Conservation (phyloP, 2,888 invertebrate genomes). For the Drosophila mimica region DNA sequence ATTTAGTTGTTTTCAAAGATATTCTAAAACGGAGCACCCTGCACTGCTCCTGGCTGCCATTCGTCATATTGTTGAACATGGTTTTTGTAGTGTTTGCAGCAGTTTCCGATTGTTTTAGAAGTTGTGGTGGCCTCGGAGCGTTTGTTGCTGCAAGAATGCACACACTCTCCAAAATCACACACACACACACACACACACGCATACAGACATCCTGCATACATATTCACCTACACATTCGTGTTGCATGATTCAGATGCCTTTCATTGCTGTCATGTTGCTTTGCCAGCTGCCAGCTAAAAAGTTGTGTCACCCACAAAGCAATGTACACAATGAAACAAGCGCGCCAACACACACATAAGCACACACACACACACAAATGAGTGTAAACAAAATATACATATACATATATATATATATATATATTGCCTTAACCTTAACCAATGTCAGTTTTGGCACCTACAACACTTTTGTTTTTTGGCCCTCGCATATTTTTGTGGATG, state of each 20-base stretch:
- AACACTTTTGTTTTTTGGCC: constrained; percentile 46
- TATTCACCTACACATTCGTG: constrained; percentile 5
- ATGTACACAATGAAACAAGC: constrained; percentile 35
- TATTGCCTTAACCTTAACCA: constrained; percentile 60
- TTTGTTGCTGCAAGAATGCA: constrained; percentile 48
- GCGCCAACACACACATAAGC: constrained; percentile 11
- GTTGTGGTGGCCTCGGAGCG: constrained; percentile 15
- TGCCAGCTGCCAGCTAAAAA: constrained; percentile 62
- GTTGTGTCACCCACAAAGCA: constrained; percentile 40
- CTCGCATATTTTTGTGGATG: constrained; percentile 60
- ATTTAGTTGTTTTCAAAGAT: neutral
- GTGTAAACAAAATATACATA: constrained; percentile 6
- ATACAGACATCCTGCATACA: constrained; percentile 1
- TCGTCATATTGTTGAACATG: constrained; percentile 27
- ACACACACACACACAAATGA: constrained; percentile 10
- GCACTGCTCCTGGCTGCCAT: neutral
- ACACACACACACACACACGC: constrained; percentile 6
- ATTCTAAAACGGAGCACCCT: neutral
- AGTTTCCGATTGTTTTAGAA: constrained; percentile 35
- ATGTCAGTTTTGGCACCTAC: constrained; percentile 74
- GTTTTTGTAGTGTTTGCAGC: constrained; percentile 23
- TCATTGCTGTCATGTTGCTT: constrained; percentile 68
- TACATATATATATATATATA: constrained; percentile 15
- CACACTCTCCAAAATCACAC: constrained; percentile 15
- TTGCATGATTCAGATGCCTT: constrained; percentile 38